These are phyloP conservation scores for Poeciliopsis paucimaculata DNA, from an alignment of 2,797 vertebrate genomes.

Conservation along the genomic window DNA sequence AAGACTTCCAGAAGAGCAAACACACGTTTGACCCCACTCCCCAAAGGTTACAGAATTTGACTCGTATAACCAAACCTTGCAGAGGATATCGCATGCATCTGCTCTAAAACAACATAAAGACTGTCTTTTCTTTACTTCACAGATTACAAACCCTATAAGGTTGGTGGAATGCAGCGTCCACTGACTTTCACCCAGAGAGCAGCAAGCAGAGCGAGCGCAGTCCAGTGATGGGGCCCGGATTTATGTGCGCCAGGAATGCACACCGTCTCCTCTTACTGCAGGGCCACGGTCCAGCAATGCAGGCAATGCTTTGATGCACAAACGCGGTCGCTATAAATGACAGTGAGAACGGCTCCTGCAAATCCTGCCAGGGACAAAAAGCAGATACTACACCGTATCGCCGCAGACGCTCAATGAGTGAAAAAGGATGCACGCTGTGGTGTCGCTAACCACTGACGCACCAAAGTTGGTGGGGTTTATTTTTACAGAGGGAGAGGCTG, in stretches of 20 bases:
- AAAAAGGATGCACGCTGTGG: constrained; percentile 50
- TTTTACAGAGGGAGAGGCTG: constrained; percentile 38
- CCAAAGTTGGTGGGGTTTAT: constrained; percentile 70
- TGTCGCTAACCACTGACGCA: constrained; percentile 20
- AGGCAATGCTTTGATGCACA: constrained; percentile 67
- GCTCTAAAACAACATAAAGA: constrained; percentile 3
- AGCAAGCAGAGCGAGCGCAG: constrained; percentile 25
- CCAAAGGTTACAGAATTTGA: constrained; percentile 6
- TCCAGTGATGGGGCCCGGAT: constrained; percentile 18
- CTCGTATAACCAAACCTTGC: constrained; percentile 3
- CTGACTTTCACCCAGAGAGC: constrained; percentile 40
- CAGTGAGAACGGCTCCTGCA: constrained; percentile 40
- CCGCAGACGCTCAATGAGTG: constrained; percentile 55
- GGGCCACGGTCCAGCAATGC: constrained; percentile 50
- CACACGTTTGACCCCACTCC: constrained; percentile 6
- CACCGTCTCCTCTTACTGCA: constrained; percentile 62
- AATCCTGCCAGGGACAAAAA: constrained; percentile 56
- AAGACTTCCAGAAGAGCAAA: constrained; percentile 7
- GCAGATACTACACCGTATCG: constrained; percentile 15
- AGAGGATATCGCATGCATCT: background rate
- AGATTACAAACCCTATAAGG: constrained; percentile 7
- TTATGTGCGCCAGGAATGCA: constrained; percentile 36
- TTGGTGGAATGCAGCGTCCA: constrained; percentile 34
- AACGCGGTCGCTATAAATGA: constrained; percentile 55
- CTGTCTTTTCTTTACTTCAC: background rate